These are phyloP conservation scores for Euplagia quadripunctaria DNA, from an alignment of 2,888 invertebrate genomes.

Conservation along the genomic window DNA sequence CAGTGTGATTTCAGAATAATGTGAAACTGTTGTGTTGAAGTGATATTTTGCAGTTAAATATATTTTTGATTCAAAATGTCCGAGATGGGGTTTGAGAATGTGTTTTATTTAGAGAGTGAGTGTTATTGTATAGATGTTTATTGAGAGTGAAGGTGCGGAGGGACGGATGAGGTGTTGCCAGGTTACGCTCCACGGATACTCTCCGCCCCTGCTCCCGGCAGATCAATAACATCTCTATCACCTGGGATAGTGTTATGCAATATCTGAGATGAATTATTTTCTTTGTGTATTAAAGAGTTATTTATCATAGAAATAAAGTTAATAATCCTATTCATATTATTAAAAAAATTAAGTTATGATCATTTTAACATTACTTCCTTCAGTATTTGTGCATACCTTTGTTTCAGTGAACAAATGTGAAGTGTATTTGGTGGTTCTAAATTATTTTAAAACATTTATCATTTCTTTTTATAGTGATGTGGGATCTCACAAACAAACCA, in stretches of 20 bases:
- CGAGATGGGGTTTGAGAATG: slow-evolving; percentile 85
- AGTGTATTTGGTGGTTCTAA: neutral
- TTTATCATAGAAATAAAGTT: neutral
- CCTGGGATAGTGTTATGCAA: slow-evolving; percentile 82
- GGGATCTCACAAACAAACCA: neutral
- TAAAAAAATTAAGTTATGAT: neutral
- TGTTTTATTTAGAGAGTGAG: slow-evolving; percentile 86
- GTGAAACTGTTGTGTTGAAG: slow-evolving; percentile 64
- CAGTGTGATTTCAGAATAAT: slow-evolving; percentile 71
- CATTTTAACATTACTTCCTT: neutral
- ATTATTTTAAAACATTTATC: neutral
- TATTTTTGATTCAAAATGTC: slow-evolving; percentile 72
- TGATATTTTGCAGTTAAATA: slow-evolving; percentile 55
- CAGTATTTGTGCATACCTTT: neutral
- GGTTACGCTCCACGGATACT: slow-evolving; percentile 79
- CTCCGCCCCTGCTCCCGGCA: slow-evolving; percentile 71
- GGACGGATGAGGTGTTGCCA: slow-evolving; percentile 82
- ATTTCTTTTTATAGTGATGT: neutral
- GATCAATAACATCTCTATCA: slow-evolving; percentile 85
- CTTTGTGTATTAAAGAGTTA: slow-evolving; percentile 29
- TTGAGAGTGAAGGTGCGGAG: slow-evolving; percentile 71
- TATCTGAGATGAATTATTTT: slow-evolving; percentile 55
- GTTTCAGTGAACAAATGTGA: neutral
- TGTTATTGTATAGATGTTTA: slow-evolving; percentile 67
- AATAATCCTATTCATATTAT: neutral